Evolutionary conservation across 2,888 invertebrate genomes (phyloP).

Genomic region (Mechanitis messenoides): DNA sequence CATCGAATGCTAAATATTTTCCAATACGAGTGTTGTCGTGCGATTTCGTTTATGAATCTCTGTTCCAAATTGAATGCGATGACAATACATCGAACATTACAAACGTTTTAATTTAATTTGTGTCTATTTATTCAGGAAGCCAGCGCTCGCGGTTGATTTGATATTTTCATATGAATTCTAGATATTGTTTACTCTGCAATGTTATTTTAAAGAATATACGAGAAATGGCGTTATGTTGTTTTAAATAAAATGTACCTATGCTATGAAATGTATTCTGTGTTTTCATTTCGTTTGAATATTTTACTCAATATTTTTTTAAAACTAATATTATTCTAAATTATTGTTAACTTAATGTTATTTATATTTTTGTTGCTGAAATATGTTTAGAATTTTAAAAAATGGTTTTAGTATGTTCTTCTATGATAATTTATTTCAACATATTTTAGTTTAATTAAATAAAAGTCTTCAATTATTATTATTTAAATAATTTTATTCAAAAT

Average conservation of each 20-base stretch:
- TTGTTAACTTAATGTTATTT: too few relatives aligned
- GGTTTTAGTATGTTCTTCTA: too few relatives aligned
- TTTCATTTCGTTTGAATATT: neutral
- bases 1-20: constrained; percentile 58
- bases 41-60: constrained; percentile 63
- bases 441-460: constrained; percentile 32
- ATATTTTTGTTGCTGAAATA: too few relatives aligned
- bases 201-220: constrained; percentile 1
- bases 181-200: constrained; percentile 21
- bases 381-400: too few relatives aligned
- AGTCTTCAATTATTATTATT: constrained; percentile 42
- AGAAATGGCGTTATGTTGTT: neutral
- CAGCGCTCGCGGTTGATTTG: constrained; percentile 24
- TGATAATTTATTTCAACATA: too few relatives aligned
- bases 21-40: constrained; percentile 56
- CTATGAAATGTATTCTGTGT: neutral
- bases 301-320: neutral
- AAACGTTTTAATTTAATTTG: constrained; percentile 51
- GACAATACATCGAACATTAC: constrained; percentile 45
- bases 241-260: neutral
- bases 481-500: constrained; percentile 73
- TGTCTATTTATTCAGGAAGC: constrained; percentile 34
- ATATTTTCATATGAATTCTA: constrained; percentile 23
- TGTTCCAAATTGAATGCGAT: constrained; percentile 53
- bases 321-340: neutral